phyloP scores from a whole-genome alignment of 2,888 invertebrate species.

The Actias luna region DNA sequence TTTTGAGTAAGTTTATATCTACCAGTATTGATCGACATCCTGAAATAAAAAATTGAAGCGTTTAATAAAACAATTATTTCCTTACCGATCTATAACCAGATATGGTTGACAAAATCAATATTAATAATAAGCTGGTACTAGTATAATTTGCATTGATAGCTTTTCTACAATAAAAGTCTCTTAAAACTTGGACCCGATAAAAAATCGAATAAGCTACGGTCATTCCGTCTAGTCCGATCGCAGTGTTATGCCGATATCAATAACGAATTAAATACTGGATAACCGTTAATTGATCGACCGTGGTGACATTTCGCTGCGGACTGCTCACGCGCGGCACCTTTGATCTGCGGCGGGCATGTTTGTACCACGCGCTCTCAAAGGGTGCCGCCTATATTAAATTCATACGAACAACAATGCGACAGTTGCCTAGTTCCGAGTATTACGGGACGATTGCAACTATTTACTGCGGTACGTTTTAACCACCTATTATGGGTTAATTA shows the following conservation, averaged over 20 bases:
- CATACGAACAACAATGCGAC: constrained; percentile 76
- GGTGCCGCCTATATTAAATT: constrained; percentile 73
- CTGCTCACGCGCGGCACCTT: constrained; percentile 68
- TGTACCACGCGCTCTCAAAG: constrained; percentile 53
- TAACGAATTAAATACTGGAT: constrained; percentile 64
- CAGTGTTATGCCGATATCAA: constrained; percentile 64
- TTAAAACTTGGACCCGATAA: constrained; percentile 31
- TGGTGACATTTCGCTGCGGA: constrained; percentile 76
- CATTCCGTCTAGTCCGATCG: constrained; percentile 44
- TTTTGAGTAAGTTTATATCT: no score
- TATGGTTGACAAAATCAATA: no score
- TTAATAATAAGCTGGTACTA: no score
- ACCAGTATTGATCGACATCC: no score
- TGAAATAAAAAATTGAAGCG: no score
- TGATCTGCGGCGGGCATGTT: constrained; percentile 61
- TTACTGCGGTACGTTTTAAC: constrained; percentile 12
- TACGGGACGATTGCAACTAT: constrained; percentile 43
- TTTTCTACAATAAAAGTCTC: constrained; percentile 24
- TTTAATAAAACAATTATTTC: no score
- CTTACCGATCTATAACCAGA: no score
- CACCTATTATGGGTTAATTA: constrained; percentile 17
- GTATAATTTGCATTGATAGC: no score
- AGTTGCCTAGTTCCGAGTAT: constrained; percentile 66
- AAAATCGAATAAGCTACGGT: constrained; percentile 54
- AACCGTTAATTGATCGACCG: constrained; percentile 73